Evolutionary conservation across 2,888 invertebrate genomes (phyloP).

Genomic region (Drosophila cognata): DNA sequence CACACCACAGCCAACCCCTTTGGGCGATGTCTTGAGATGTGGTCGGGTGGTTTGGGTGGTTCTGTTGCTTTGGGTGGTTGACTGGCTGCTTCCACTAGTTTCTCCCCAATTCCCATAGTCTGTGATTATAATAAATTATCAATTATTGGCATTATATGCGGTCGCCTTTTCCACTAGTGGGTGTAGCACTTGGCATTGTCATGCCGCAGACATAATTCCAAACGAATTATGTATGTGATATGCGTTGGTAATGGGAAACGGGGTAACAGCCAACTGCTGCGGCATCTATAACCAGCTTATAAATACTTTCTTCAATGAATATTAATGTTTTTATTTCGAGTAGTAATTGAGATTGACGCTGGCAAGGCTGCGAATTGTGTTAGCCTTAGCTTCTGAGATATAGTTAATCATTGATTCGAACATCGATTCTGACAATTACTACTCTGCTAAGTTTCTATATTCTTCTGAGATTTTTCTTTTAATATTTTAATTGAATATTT

Average conservation of each 20-base stretch:
- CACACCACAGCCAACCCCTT: slow-evolving; percentile 51
- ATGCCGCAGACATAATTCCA: slow-evolving; percentile 74
- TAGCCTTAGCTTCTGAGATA: no score
- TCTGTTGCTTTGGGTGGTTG: slow-evolving; percentile 1
- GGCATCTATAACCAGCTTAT: slow-evolving; percentile 30
- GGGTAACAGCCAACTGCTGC: slow-evolving; percentile 16
- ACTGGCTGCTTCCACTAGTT: slow-evolving; percentile 23
- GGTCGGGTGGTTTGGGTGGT: slow-evolving; percentile 17
- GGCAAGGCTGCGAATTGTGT: slow-evolving; percentile 1
- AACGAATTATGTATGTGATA: slow-evolving; percentile 68
- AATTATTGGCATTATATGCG: slow-evolving; percentile 75
- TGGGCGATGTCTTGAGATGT: slow-evolving; percentile 46
- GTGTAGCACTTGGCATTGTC: slow-evolving; percentile 61
- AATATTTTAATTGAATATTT: background rate
- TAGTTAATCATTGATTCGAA: background rate
- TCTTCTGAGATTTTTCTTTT: background rate
- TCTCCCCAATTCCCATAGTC: slow-evolving; percentile 44
- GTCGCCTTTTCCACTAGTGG: slow-evolving; percentile 28
- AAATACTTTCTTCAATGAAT: slow-evolving; percentile 44
- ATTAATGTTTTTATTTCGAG: slow-evolving; percentile 41
- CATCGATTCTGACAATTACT: background rate
- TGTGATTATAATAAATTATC: slow-evolving; percentile 79
- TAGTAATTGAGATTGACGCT: slow-evolving; percentile 22
- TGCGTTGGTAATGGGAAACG: slow-evolving; percentile 36
- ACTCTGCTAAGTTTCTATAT: background rate